A percentile compares a stretch with the other conserved stretches of the same genome.
Evolutionary conservation across 2,113 vertebrate species (phyloP).

Genomic region (Periophthalmus modestus): DNA sequence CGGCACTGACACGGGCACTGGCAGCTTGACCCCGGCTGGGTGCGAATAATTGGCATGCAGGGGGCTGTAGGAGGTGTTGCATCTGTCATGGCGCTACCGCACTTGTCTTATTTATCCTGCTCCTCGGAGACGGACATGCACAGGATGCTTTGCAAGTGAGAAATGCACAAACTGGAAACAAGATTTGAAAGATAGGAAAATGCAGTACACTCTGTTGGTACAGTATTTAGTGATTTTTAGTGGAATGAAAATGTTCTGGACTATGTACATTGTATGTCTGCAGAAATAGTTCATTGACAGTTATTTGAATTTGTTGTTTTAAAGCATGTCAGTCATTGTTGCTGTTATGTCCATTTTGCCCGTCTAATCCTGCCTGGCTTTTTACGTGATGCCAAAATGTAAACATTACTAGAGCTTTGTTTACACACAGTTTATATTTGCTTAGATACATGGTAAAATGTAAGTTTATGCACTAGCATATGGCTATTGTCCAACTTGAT

Average conservation of each 20-base stretch:
- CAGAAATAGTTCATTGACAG: not conserved
- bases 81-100: conserved; percentile 63
- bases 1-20: conserved; percentile 66
- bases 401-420: too few species aligned
- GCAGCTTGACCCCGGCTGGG: conserved; percentile 67
- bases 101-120: conserved; percentile 68
- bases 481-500: too few species aligned
- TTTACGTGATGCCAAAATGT: not conserved
- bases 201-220: not conserved
- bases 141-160: conserved; percentile 16
- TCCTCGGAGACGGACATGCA: conserved; percentile 44
- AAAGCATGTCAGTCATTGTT: not conserved
- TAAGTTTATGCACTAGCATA: too few species aligned
- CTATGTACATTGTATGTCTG: not conserved
- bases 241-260: not conserved
- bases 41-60: conserved; percentile 71
- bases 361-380: not conserved
- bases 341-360: not conserved
- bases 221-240: not conserved
- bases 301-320: not conserved
- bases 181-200: not conserved
- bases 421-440: too few species aligned
- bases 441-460: too few species aligned
- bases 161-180: conserved; percentile 6
- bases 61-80: conserved; percentile 69